Conservation (phyloP, 2,888 invertebrate genomes). For the Labia minor region DNA sequence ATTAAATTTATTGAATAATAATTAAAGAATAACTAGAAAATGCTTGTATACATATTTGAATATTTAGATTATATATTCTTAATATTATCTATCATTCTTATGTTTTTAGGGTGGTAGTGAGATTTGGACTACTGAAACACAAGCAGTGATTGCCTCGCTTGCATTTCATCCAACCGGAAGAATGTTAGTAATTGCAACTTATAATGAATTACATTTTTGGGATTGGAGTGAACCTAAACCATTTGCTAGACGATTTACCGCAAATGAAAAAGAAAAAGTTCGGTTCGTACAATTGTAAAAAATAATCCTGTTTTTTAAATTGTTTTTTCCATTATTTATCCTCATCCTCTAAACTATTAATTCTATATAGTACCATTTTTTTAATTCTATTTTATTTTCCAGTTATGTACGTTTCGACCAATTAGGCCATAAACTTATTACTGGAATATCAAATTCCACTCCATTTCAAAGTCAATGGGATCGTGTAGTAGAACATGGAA, state of each 20-base stretch:
- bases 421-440: conserved; percentile 67
- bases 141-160: conserved; percentile 70
- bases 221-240: conserved; percentile 73
- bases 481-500: conserved; percentile 28
- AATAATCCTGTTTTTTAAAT: too few relatives aligned
- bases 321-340: too few relatives aligned
- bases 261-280: conserved; percentile 67
- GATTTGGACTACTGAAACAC: conserved; percentile 62
- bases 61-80: too few relatives aligned
- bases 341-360: not conserved
- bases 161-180: conserved; percentile 78
- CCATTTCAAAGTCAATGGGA: conserved; percentile 42
- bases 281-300: conserved; percentile 43
- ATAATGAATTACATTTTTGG: conserved; percentile 79
- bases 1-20: too few relatives aligned
- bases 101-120: conserved; percentile 71
- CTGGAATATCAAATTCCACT: conserved; percentile 63
- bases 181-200: conserved; percentile 73
- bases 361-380: not conserved
- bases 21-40: too few relatives aligned
- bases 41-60: too few relatives aligned
- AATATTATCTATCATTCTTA: too few relatives aligned
- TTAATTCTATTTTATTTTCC: conserved; percentile 27
- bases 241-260: conserved; percentile 63
- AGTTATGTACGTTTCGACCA: conserved; percentile 78